Base-by-base conservation (phyloP, 2,113 vertebrate species). In the Psephotus haematonotus region DNA sequence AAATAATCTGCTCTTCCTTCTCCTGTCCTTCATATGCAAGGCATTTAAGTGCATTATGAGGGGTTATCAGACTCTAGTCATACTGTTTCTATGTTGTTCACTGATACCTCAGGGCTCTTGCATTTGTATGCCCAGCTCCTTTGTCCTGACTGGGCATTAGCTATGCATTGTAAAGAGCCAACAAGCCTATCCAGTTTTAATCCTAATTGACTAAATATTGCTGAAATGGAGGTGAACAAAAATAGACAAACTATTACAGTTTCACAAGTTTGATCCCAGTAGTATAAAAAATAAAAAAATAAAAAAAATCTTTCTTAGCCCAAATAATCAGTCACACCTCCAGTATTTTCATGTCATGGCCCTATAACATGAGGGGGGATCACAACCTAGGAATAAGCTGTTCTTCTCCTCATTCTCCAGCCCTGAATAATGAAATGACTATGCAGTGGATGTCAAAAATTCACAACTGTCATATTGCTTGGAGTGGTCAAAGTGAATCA, bases 41-140 rank as follows among this genome's bases (percentile, higher is more conserved):
- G 4, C 9, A 49, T 75, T 67, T n/a, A 47, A 55, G 2, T 44
- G 12, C 7, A 17, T 63, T 90, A 16, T 31, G 6, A 11, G 17
- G 27, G 3, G 7, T 57, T 70, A 17, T 37, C 53, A 86, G 49
- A 5, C 10, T 81, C 23, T 46, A 23, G 24, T 43, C 23, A 2
- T 28, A 50, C 7, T 0, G 0, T 50, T 80, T 64, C 37, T 71
- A 2, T 31, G 13, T 27, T 4, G 1, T 70, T 33, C 1, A 1
- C 11, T 49, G 43, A 44, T n/a, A 41, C 23, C 11, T 79, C 43
- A 79, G 19, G 13, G 4, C 5, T 52, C 6, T 59, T n/a, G 2
- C 7, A 28, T 63, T 85, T 39, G 8, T 78, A 8, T 70, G 75
- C 22, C 7, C 41, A 18, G 2, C 7, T 75, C 9, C 15, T 84